Conservation (phyloP, 92 coral and sea anemone species). For the Diadumene lineata region DNA sequence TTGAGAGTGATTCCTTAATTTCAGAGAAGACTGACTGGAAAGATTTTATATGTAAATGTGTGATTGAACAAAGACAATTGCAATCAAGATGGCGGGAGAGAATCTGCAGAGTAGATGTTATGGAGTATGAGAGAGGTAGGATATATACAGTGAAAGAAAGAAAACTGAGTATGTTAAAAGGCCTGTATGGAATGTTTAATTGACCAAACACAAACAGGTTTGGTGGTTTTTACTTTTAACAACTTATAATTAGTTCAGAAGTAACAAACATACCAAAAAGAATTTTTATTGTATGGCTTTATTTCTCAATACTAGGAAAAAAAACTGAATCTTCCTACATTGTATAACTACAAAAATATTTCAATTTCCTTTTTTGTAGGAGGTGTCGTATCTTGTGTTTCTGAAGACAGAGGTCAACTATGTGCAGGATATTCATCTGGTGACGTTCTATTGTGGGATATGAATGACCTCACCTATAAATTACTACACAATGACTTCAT, state of each 20-base stretch:
- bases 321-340: too few species aligned
- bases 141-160: not conserved
- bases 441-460: conserved; percentile 75
- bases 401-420: conserved; percentile 44
- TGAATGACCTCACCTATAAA: conserved; percentile 51
- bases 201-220: too few species aligned
- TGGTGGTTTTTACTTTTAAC: too few species aligned
- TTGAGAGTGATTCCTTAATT: conserved; percentile 11
- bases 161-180: not conserved
- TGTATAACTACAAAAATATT: too few species aligned
- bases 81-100: conserved; percentile 90
- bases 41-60: conserved; percentile 45
- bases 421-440: conserved; percentile 92
- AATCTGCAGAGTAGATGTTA: conserved; percentile 62
- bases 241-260: too few species aligned
- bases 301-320: too few species aligned
- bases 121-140: conserved; percentile 94
- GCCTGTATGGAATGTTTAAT: too few species aligned
- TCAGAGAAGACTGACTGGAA: conserved; percentile 72
- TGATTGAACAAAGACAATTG: conserved; percentile 51
- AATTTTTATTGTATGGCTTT: too few species aligned
- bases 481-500: conserved; percentile 30
- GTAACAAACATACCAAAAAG: too few species aligned
- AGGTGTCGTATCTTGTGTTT: conserved; percentile 76
- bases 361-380: conserved; percentile 40